Evolutionary conservation across 2,113 vertebrate genomes (phyloP), one percentile per base, ranked within the genome.

Genomic region (Scytalopus superciliaris): DNA sequence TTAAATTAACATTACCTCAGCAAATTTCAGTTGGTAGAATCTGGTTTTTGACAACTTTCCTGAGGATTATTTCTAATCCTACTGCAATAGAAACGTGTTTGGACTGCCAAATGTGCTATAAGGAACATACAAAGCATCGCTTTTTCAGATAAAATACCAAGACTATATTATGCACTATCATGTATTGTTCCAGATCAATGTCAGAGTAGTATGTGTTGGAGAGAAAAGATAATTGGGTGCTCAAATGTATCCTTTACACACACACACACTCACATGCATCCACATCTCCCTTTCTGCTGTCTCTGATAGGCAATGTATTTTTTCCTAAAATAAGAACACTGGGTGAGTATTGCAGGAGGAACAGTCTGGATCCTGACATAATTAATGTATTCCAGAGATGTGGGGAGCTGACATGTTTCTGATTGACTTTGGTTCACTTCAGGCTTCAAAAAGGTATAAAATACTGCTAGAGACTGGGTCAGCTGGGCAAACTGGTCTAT

Each of bases 11-110:
- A 47, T 42, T 42, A 74, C 14, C 6, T 77, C 64, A 77, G 37
- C 10, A 91, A 96, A 64, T 44, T 95, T 91, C 56, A 53, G 2
- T 90, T 25, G 42, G 42, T 72, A 70, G 37, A 90, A 70, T 85
- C 21, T 87, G 59, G 49, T 31, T 93, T 96, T 91, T 73, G 68
- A 90, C 56, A 94, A 12, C 44, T 50, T 45, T 81, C 17, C 68
- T 86, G 50, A 86, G 72, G 40, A 62, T 62, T 75, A 31, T 74
- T 78, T 66, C 33, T 73, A 81, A 77, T 66, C 9, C 42, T 67
- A 63, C 89, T 84, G 55, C 62, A 84, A 82, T 80, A 64, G 86
- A 90, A 96, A 91, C 40, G 62, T 70, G 92, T 66, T 50, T 79
- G 30, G n/a, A 47, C 68, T 72, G 42, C 42, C 57, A 94, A 94